phyloP scores from a whole-genome alignment of 2,113 vertebrate species.

The Pelecanoides urinatrix region DNA sequence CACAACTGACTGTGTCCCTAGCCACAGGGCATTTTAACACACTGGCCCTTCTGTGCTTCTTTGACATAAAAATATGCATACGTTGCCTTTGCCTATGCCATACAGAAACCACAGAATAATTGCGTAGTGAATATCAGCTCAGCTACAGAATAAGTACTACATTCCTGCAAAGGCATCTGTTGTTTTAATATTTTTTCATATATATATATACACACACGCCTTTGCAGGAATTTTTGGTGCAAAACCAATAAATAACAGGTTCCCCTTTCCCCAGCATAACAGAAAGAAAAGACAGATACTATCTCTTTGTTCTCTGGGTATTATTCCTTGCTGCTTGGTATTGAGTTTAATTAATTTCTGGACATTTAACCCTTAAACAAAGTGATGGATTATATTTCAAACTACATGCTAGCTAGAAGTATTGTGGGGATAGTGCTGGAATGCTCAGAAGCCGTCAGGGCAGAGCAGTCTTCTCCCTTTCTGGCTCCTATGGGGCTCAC shows the following conservation, averaged over 20 bases:
- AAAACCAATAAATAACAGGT: neutral
- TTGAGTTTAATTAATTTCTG: slow-evolving; percentile 34
- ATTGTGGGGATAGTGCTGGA: neutral
- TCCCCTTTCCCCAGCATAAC: neutral
- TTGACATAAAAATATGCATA: neutral
- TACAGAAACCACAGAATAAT: neutral
- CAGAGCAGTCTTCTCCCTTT: neutral
- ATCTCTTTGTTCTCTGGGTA: neutral
- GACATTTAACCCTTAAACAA: neutral
- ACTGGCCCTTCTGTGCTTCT: neutral
- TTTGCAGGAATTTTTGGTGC: neutral
- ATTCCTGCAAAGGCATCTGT: neutral
- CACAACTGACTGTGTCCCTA: neutral
- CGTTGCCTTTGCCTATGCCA: neutral
- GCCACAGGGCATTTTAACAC: neutral
- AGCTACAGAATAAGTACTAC: neutral
- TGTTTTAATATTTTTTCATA: neutral
- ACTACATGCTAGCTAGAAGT: neutral
- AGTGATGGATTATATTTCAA: slow-evolving; percentile 11
- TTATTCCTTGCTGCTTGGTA: slow-evolving; percentile 1
- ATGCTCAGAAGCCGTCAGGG: neutral
- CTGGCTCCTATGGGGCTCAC: neutral
- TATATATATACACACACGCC: too few species aligned
- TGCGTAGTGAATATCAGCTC: neutral
- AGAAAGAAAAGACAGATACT: neutral